Conservation (phyloP, 92 coral and sea anemone genomes). For the Epizoanthus ramosus region DNA sequence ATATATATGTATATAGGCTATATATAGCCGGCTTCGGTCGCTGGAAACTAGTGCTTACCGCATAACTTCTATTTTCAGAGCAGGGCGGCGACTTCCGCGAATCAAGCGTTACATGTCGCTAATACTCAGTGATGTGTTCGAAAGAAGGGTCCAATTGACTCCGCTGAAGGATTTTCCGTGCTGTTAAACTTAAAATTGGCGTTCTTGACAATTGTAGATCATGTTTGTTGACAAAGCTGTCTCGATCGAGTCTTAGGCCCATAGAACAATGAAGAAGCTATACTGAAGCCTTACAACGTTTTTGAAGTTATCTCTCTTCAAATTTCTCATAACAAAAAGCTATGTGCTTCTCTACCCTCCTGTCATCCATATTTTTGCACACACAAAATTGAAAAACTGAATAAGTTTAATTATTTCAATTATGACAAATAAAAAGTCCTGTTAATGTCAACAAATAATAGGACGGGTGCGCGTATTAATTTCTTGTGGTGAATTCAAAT, state of each 20-base stretch:
- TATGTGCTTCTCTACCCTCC: not conserved
- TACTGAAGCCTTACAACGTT: not conserved
- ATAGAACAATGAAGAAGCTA: not conserved
- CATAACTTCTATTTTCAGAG: too few relatives aligned
- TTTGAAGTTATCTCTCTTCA: not conserved
- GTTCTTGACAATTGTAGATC: constrained; percentile 2
- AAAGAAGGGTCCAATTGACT: not conserved
- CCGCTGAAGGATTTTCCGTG: constrained; percentile 12
- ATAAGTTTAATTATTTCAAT: not conserved
- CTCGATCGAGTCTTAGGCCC: not conserved
- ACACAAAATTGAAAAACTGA: not conserved
- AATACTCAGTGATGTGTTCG: not conserved
- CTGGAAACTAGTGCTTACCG: too few relatives aligned
- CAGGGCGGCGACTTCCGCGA: not conserved
- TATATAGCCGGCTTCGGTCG: too few relatives aligned
- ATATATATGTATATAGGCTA: too few relatives aligned
- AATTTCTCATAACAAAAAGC: not conserved
- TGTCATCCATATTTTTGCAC: not conserved
- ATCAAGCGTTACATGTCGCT: not conserved
- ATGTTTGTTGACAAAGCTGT: constrained; percentile 31
- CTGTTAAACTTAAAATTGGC: not conserved
- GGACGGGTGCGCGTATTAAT: not conserved
- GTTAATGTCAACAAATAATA: not conserved
- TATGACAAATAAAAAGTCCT: not conserved
- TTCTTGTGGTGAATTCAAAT: not conserved